Evolutionary conservation across 2,888 invertebrate genomes (phyloP).

Genomic region (Mythimna lalbum): DNA sequence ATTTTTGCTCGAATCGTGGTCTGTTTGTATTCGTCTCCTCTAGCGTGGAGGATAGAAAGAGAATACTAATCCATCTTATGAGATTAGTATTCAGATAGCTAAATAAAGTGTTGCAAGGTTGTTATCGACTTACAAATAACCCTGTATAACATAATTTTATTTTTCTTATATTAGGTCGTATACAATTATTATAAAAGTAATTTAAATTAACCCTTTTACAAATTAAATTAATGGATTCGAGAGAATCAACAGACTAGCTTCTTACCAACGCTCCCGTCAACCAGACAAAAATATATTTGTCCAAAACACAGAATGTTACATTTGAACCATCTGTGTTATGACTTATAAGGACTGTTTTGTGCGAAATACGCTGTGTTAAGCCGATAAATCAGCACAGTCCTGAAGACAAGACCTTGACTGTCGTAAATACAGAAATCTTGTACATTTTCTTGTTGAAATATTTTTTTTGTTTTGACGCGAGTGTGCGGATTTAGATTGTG

Average conservation of each 20-base stretch:
- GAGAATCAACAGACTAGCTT: neutral
- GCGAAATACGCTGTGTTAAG: conserved; percentile 67
- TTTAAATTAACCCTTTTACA: too few species aligned
- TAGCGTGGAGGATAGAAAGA: too few species aligned
- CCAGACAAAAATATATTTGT: conserved; percentile 53
- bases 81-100: too few species aligned
- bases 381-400: conserved; percentile 71
- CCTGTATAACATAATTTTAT: too few species aligned
- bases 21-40: too few species aligned
- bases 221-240: too few species aligned
- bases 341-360: conserved; percentile 77
- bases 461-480: conserved; percentile 39
- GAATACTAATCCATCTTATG: too few species aligned
- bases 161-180: too few species aligned
- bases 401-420: conserved; percentile 62
- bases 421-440: conserved; percentile 72
- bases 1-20: too few species aligned
- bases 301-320: conserved; percentile 69
- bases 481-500: conserved; percentile 18
- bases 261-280: conserved; percentile 4
- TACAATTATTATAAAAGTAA: too few species aligned
- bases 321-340: conserved; percentile 78
- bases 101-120: too few species aligned
- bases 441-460: conserved; percentile 58
- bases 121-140: too few species aligned